Evolutionary conservation across 2,797 vertebrate species (phyloP).

Genomic region (Eremophila alpestris): DNA sequence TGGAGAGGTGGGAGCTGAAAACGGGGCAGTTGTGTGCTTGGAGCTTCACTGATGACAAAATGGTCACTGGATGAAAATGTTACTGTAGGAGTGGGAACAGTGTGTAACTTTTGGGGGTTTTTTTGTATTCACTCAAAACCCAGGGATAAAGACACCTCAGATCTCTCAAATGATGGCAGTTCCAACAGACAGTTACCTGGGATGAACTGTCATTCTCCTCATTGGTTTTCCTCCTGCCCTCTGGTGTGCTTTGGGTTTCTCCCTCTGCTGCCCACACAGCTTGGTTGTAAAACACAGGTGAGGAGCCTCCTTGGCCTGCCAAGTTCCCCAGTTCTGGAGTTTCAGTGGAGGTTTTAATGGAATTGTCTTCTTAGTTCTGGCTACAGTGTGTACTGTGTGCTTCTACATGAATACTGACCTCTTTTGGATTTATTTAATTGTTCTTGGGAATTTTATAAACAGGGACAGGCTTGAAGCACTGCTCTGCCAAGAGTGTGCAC

Average conservation of each 20-base stretch:
- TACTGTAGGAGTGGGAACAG: not conserved
- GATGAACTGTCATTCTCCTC: not conserved
- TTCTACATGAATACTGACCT: fast-evolving
- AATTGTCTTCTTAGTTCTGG: not conserved
- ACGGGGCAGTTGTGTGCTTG: fast-evolving
- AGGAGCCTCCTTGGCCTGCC: not conserved
- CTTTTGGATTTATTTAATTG: not conserved
- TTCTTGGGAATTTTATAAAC: not conserved
- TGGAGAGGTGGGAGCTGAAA: not conserved
- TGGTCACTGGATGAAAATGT: not conserved
- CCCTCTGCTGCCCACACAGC: not conserved
- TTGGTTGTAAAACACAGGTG: not conserved
- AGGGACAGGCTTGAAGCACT: not conserved
- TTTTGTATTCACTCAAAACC: not conserved
- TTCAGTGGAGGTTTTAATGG: fast-evolving
- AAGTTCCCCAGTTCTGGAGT: too few relatives aligned
- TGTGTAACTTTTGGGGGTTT: not conserved
- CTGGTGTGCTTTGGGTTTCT: not conserved
- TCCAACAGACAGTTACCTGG: not conserved
- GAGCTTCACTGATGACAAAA: not conserved
- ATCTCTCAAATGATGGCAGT: not conserved
- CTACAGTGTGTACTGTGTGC: fast-evolving
- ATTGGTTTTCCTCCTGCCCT: not conserved
- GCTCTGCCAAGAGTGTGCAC: not conserved
- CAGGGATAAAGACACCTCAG: too few relatives aligned